These are phyloP conservation scores for Lepus europaeus DNA, from an alignment of 2,113 vertebrate species.

Conservation along the genomic window DNA sequence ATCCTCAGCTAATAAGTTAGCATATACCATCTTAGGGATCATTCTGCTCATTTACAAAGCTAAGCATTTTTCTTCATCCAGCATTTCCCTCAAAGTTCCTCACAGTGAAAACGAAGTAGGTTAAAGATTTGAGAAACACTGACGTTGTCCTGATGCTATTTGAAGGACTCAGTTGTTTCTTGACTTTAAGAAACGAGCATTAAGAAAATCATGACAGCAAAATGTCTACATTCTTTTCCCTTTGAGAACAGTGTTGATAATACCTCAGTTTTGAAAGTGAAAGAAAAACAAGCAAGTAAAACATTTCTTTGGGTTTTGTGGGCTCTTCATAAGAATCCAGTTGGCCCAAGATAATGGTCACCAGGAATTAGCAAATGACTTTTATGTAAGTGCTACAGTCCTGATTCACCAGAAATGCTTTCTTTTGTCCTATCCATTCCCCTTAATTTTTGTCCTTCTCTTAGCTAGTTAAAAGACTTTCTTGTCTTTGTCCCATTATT, in stretches of 20 bases:
- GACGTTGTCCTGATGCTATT: not conserved
- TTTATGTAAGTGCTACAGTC: not conserved
- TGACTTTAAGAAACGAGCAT: not conserved
- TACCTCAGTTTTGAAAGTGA: not conserved
- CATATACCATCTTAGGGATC: slow-evolving; percentile 50
- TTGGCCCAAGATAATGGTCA: not conserved
- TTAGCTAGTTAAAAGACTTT: not conserved
- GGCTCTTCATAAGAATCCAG: not conserved
- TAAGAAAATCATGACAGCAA: not conserved
- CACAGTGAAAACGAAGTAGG: slow-evolving; percentile 16
- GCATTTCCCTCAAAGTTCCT: not conserved
- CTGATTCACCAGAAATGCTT: not conserved
- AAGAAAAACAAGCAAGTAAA: not conserved
- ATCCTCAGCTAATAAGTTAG: slow-evolving; percentile 69
- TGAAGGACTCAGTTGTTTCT: not conserved
- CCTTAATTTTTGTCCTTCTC: not conserved
- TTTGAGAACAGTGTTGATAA: not conserved
- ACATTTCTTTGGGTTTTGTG: not conserved
- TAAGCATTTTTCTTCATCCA: slow-evolving; percentile 20
- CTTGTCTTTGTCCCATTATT: not conserved
- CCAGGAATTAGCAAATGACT: not conserved
- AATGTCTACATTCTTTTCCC: not conserved
- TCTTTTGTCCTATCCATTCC: not conserved
- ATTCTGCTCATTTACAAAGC: slow-evolving; percentile 61
- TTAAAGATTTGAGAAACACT: not conserved